Evolutionary conservation across 2,888 invertebrate species (phyloP).

Genomic region (Drosophila subquinaria): DNA sequence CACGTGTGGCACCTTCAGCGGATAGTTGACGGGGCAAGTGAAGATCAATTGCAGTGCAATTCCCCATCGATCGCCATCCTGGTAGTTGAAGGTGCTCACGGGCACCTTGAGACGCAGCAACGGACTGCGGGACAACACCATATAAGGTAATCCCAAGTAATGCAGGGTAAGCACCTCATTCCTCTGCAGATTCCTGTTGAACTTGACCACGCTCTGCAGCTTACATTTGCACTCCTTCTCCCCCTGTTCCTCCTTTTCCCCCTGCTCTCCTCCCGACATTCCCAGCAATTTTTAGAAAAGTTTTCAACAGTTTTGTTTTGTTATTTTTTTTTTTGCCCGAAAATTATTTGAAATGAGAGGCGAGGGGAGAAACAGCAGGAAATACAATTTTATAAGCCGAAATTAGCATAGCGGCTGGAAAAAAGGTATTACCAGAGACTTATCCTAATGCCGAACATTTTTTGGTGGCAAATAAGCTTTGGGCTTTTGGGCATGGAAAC

Average conservation of each 20-base stretch:
- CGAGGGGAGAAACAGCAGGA: background rate
- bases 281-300: background rate
- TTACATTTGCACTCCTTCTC: background rate
- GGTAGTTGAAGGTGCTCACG: conserved; percentile 58
- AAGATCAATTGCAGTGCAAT: conserved; percentile 64
- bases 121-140: conserved; percentile 56
- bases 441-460: conserved; percentile 33
- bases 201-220: conserved; percentile 10
- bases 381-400: conserved; percentile 12
- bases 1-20: conserved; percentile 54
- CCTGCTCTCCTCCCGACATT: conserved; percentile 9
- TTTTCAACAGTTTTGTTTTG: background rate
- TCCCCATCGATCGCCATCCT: conserved; percentile 37
- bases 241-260: background rate
- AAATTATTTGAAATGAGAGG: conserved; percentile 46
- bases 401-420: conserved; percentile 40
- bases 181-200: conserved; percentile 51
- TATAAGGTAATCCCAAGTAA: conserved; percentile 64
- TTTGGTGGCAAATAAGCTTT: conserved; percentile 21
- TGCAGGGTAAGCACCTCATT: conserved; percentile 68
- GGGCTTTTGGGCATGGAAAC: background rate
- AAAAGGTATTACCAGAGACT: conserved; percentile 32
- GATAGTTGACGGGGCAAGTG: conserved; percentile 62
- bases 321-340: conserved; percentile 9
- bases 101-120: conserved; percentile 58